These are phyloP conservation scores for Meda fulgida DNA, from an alignment of 2,797 vertebrate genomes.

Conservation along the genomic window DNA sequence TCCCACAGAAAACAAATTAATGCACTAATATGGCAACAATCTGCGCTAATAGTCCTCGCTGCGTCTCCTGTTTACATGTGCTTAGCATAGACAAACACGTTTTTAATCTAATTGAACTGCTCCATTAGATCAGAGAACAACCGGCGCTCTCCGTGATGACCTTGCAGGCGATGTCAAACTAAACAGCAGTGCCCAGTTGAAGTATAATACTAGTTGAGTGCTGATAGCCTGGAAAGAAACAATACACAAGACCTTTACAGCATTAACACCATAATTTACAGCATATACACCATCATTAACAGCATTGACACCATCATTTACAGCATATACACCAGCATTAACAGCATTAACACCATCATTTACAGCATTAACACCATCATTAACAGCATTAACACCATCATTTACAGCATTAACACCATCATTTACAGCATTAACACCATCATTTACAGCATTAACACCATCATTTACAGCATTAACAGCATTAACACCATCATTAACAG, in stretches of 20 bases:
- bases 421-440: too few species aligned
- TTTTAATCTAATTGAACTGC: constrained; percentile 54
- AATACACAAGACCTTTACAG: neutral
- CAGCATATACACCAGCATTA: too few species aligned
- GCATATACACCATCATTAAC: neutral
- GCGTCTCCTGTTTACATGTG: constrained; percentile 63
- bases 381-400: too few species aligned
- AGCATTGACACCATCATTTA: neutral
- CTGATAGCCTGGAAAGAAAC: neutral
- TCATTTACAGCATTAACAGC: too few species aligned
- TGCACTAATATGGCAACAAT: constrained; percentile 61
- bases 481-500: too few species aligned
- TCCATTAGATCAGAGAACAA: constrained; percentile 28
- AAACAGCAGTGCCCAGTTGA: neutral
- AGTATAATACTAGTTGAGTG: neutral
- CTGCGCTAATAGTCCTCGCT: constrained; percentile 54
- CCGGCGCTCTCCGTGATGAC: neutral
- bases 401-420: too few species aligned
- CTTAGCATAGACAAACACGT: constrained; percentile 48
- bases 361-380: too few species aligned
- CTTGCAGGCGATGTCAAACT: neutral
- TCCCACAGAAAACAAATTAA: constrained; percentile 63
- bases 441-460: too few species aligned
- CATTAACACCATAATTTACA: neutral
- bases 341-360: too few species aligned